phyloP scores from a whole-genome alignment of 2,797 vertebrate genomes.

The Lacerta bilineata region DNA sequence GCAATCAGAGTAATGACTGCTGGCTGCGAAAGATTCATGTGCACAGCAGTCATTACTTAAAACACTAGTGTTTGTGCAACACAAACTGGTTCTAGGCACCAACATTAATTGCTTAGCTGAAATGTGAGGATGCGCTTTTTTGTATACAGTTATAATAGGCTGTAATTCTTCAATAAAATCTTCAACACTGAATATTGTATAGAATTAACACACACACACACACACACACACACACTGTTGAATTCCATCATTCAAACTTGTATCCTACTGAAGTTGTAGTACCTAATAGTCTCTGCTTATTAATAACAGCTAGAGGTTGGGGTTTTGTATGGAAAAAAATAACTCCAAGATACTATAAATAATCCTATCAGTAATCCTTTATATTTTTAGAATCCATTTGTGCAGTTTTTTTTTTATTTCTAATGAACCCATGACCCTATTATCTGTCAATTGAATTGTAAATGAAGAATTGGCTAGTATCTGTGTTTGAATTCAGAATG shows the following conservation, averaged over 20 bases:
- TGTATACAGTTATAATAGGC: slow-evolving; percentile 23
- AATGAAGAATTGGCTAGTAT: not conserved
- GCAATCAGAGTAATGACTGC: not conserved
- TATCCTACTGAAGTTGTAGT: not conserved
- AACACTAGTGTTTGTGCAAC: too few species aligned
- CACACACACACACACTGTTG: not conserved
- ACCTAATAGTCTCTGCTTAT: not conserved
- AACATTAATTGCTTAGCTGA: not conserved
- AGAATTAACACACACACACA: too few species aligned
- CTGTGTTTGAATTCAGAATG: slow-evolving; percentile 1
- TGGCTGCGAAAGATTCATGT: not conserved
- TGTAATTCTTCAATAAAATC: not conserved
- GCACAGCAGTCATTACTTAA: too few species aligned
- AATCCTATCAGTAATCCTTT: not conserved
- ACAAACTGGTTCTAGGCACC: too few species aligned
- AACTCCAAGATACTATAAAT: not conserved
- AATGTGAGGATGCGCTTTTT: slow-evolving; percentile 15
- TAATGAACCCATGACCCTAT: not conserved
- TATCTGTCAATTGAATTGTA: not conserved
- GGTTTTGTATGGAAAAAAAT: not conserved
- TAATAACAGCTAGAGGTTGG: not conserved
- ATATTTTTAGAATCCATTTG: slow-evolving; percentile 1
- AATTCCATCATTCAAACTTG: not conserved
- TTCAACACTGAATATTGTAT: not conserved
- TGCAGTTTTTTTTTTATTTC: not conserved